Evolutionary conservation across 2,888 invertebrate genomes (phyloP).

Genomic region (Caenorhabditis becei): DNA sequence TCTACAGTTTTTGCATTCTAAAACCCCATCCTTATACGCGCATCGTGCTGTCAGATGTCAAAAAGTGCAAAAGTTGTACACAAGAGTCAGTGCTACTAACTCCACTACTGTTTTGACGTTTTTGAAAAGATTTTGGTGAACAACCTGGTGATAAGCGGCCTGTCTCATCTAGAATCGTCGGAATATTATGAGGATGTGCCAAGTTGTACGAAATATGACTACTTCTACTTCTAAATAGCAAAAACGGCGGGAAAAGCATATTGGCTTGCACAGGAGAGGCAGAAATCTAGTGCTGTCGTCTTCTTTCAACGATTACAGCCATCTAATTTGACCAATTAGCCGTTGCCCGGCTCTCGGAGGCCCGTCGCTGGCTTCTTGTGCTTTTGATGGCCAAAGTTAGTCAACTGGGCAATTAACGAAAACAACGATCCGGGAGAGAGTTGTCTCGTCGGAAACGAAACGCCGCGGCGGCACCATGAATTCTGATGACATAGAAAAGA

Average conservation of each 20-base stretch:
- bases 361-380: neutral
- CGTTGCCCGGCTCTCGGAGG: constrained; percentile 4
- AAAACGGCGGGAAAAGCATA: constrained; percentile 36
- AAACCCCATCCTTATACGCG: no score
- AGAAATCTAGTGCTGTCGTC: constrained; percentile 12
- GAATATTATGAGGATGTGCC: constrained; percentile 16
- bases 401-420: constrained; percentile 48
- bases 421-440: constrained; percentile 32
- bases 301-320: constrained; percentile 47
- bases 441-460: constrained; percentile 4
- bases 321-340: constrained; percentile 63
- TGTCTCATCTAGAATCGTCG: constrained; percentile 10
- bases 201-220: constrained; percentile 49
- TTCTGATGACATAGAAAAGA: constrained; percentile 34
- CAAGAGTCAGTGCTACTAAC: no score
- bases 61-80: neutral
- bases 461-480: constrained; percentile 27
- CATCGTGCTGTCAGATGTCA: no score
- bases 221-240: constrained; percentile 47
- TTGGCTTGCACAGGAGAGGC: constrained; percentile 26
- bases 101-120: no score
- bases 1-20: no score
- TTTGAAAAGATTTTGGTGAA: neutral
- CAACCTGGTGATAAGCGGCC: constrained; percentile 19
- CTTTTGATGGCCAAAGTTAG: constrained; percentile 30